A percentile compares a stretch with the other conserved stretches of the same genome.
phyloP scores from a whole-genome alignment of 1,140 invertebrate genomes.

The Pseudomyrmex flavicornis region DNA sequence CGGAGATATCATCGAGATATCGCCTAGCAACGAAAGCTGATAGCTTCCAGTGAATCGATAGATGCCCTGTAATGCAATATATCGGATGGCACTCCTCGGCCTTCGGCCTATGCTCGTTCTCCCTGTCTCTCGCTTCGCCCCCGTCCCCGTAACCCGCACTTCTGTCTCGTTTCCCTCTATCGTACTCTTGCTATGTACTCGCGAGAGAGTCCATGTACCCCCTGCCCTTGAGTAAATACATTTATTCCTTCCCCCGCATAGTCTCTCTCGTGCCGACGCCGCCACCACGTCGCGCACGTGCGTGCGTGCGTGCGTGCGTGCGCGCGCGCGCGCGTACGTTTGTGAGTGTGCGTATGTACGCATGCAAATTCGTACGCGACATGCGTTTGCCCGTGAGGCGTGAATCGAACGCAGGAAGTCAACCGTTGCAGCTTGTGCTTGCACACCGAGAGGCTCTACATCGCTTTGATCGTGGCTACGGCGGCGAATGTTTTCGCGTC shows the following conservation, averaged over 20 bases:
- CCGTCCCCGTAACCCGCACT: slow-evolving; percentile 1
- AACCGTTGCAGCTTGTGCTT: slow-evolving; percentile 29
- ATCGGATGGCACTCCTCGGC: slow-evolving; percentile 72
- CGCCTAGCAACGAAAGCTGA: slow-evolving; percentile 82
- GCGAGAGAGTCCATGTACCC: slow-evolving; percentile 52
- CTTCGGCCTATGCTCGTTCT: slow-evolving; percentile 65
- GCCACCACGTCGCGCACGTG: not conserved
- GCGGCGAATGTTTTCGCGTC: slow-evolving; percentile 20
- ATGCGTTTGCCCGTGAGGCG: slow-evolving; percentile 65
- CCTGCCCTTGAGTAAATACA: slow-evolving; percentile 70
- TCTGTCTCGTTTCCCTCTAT: slow-evolving; percentile 39
- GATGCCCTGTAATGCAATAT: slow-evolving; percentile 77
- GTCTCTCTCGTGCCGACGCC: not conserved
- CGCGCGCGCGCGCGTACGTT: not conserved
- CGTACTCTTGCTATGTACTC: slow-evolving; percentile 35
- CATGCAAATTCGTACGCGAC: slow-evolving; percentile 67
- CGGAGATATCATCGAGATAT: slow-evolving; percentile 79
- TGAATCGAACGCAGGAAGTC: slow-evolving; percentile 62
- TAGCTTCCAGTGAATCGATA: slow-evolving; percentile 80
- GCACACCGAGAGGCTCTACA: not conserved
- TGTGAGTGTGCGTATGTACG: slow-evolving; percentile 27
- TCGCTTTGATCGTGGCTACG: slow-evolving; percentile 30
- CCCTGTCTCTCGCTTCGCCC: slow-evolving; percentile 43
- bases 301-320: not conserved
- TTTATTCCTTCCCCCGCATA: slow-evolving; percentile 53